phyloP scores from a whole-genome alignment of 2,113 vertebrate species.

The Rhea americana region DNA sequence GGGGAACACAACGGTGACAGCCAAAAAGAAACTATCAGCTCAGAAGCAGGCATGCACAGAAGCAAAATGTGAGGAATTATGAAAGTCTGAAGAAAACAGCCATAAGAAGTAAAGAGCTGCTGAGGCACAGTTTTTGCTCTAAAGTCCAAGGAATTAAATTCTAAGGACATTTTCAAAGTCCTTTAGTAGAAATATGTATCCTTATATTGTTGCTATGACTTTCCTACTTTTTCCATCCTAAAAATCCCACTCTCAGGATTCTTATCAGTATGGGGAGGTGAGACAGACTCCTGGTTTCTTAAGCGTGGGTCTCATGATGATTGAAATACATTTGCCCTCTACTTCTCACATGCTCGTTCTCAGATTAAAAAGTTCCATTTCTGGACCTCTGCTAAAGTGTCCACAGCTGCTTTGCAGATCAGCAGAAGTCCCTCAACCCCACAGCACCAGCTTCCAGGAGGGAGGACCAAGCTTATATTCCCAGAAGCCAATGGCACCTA shows the following conservation, averaged over 20 bases:
- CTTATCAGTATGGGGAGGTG: background rate
- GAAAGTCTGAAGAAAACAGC: background rate
- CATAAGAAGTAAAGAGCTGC: background rate
- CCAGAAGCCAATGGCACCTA: background rate
- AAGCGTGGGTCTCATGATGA: accelerated
- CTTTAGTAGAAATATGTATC: background rate
- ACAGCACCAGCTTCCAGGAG: background rate
- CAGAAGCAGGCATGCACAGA: background rate
- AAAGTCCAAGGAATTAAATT: background rate
- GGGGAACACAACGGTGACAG: too few species aligned
- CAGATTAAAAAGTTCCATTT: background rate
- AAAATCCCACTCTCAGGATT: background rate
- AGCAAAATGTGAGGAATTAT: background rate
- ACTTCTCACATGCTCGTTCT: background rate
- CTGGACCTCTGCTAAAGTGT: background rate
- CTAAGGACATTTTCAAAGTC: background rate
- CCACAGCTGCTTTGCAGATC: background rate
- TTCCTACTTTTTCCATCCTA: background rate
- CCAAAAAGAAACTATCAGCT: background rate
- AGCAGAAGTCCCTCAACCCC: background rate
- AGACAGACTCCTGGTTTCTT: background rate
- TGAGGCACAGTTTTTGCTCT: background rate
- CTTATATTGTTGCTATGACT: background rate
- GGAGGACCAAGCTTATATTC: background rate
- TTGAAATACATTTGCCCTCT: background rate